phyloP scores from a whole-genome alignment of 2,888 invertebrate genomes.

The Dugesia japonica region DNA sequence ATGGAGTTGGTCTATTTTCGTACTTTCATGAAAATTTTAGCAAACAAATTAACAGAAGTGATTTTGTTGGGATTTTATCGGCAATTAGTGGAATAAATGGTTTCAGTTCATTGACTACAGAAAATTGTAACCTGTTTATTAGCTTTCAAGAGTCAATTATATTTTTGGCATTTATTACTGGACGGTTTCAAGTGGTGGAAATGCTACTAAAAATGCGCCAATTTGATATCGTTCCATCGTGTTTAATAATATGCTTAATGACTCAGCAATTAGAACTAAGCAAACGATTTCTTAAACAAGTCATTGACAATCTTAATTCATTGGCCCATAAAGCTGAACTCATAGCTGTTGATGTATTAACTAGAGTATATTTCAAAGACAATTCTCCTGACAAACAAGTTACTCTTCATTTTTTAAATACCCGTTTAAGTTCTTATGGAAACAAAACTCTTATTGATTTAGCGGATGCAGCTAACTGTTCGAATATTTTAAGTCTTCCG shows the following conservation, averaged over 20 bases:
- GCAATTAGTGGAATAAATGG: neutral
- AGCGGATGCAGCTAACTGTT: slow-evolving; percentile 28
- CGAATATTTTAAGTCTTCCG: slow-evolving; percentile 26
- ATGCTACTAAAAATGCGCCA: slow-evolving; percentile 24
- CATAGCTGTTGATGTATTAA: slow-evolving; percentile 21
- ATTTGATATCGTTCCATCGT: slow-evolving; percentile 28
- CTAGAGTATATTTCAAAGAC: slow-evolving; percentile 27
- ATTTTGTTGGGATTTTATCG: slow-evolving; percentile 20
- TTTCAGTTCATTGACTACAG: neutral
- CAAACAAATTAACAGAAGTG: neutral
- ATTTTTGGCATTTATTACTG: slow-evolving; percentile 24
- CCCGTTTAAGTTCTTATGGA: slow-evolving; percentile 22
- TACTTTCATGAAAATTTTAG: slow-evolving; percentile 13
- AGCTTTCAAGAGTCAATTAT: neutral
- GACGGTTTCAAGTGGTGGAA: slow-evolving; percentile 28
- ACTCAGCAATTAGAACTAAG: neutral
- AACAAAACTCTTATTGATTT: slow-evolving; percentile 26
- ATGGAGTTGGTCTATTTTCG: slow-evolving; percentile 28
- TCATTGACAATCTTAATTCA: neutral
- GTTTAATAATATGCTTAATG: slow-evolving; percentile 14
- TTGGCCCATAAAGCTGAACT: slow-evolving; percentile 16
- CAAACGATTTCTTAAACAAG: slow-evolving; percentile 11
- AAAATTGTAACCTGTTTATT: slow-evolving; percentile 5
- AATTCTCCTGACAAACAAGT: slow-evolving; percentile 23
- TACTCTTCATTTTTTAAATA: slow-evolving; percentile 20